phyloP scores from a whole-genome alignment of 2,113 vertebrate species.

The Campylomormyrus tamandua region DNA sequence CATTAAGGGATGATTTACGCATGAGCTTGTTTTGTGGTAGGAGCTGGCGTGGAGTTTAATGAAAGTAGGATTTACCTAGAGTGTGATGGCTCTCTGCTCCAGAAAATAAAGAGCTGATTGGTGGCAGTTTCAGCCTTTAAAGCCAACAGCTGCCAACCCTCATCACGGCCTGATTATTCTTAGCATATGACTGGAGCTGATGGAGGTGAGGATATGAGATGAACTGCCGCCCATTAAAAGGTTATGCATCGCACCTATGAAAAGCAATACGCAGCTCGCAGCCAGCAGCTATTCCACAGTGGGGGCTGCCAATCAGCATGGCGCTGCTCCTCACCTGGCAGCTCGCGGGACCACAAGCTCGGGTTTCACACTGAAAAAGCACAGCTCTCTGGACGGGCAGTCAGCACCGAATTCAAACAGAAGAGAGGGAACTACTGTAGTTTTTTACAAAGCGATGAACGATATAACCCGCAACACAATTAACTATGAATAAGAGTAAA shows the following conservation, averaged over 20 bases:
- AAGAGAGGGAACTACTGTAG: not conserved
- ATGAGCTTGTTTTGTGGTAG: not conserved
- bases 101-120: conserved; percentile 12
- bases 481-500: not conserved
- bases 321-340: not conserved
- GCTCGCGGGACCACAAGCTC: not conserved
- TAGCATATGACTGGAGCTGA: conserved; percentile 46
- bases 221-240: conserved; percentile 57
- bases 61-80: not conserved
- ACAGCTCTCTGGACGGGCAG: not conserved
- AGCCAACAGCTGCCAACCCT: conserved; percentile 36
- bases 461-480: not conserved
- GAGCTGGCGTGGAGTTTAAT: not conserved
- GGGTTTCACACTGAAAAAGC: not conserved
- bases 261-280: conserved; percentile 55
- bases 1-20: not conserved
- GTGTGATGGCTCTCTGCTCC: not conserved
- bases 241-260: conserved; percentile 59
- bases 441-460: not conserved
- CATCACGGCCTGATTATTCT: conserved; percentile 53
- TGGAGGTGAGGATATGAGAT: conserved; percentile 46
- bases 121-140: conserved; percentile 36
- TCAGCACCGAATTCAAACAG: not conserved
- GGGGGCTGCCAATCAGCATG: conserved; percentile 38
- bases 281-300: conserved; percentile 39